Conservation (phyloP, 1,140 invertebrate genomes). For the Bicyclus anynana region DNA sequence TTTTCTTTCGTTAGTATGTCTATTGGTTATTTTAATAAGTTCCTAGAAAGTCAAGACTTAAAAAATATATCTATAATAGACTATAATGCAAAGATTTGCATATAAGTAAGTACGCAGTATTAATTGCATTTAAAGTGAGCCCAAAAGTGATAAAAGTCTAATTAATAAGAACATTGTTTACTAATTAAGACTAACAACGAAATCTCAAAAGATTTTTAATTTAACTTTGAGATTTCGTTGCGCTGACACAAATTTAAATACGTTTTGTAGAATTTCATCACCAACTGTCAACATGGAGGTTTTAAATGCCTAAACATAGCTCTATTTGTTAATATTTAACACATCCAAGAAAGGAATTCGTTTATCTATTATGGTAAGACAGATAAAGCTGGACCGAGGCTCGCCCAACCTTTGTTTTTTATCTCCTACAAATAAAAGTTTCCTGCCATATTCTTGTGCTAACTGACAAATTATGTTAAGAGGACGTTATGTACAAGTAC, state of each 20-base stretch:
- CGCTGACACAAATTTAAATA: background rate
- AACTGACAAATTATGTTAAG: conserved; percentile 40
- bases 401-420: conserved; percentile 64
- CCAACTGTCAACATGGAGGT: background rate
- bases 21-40: too few species aligned
- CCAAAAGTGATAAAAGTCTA: too few species aligned
- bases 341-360: conserved; percentile 64
- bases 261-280: background rate
- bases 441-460: conserved; percentile 51
- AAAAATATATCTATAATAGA: too few species aligned
- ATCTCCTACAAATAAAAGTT: conserved; percentile 66
- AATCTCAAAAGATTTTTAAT: too few species aligned
- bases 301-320: conserved; percentile 13
- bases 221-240: too few species aligned
- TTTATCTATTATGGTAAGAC: conserved; percentile 58
- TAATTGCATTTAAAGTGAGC: too few species aligned
- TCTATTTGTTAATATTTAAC: conserved; percentile 67
- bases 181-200: too few species aligned
- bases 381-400: conserved; percentile 61
- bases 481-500: conserved; percentile 25
- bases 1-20: too few species aligned
- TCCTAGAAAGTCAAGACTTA: too few species aligned
- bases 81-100: too few species aligned
- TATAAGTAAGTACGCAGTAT: too few species aligned
- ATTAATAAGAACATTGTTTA: too few species aligned